A percentile compares a stretch with the other conserved stretches of the same genome.
These are phyloP conservation scores for Aplochiton taeniatus DNA, from an alignment of 2,797 vertebrate species.

Conservation along the genomic window DNA sequence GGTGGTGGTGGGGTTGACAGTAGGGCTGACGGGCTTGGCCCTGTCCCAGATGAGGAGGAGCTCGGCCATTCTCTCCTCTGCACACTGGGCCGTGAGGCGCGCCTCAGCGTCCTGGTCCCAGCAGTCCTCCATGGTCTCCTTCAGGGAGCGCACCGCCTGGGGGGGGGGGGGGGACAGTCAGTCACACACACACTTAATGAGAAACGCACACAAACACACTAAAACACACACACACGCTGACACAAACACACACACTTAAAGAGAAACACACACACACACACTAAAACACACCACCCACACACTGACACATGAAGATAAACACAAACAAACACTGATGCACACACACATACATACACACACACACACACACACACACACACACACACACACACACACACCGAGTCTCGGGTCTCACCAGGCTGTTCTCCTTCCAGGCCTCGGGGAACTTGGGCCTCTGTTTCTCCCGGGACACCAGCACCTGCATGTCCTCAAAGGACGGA, in stretches of 20 bases:
- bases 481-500: slow-evolving; percentile 95
- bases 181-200: slow-evolving; percentile 7
- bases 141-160: slow-evolving; percentile 88
- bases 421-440: slow-evolving; percentile 94
- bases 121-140: slow-evolving; percentile 97
- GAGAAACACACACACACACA: slow-evolving; percentile 11
- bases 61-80: slow-evolving; percentile 91
- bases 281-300: slow-evolving; percentile 9
- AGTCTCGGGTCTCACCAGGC: slow-evolving; percentile 76
- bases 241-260: neutral
- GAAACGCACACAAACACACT: neutral
- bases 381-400: slow-evolving; percentile 16
- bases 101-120: slow-evolving; percentile 98
- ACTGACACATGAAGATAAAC: neutral
- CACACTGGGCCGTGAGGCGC: slow-evolving; percentile 91
- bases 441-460: slow-evolving; percentile 93
- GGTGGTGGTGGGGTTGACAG: slow-evolving; percentile 86
- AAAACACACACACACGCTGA: neutral
- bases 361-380: slow-evolving; percentile 13
- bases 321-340: neutral
- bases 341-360: slow-evolving; percentile 16
- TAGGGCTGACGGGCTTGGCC: slow-evolving; percentile 77
- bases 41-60: slow-evolving; percentile 89
- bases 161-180: neutral
- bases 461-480: slow-evolving; percentile 89